A percentile compares a stretch with the other conserved stretches of the same genome.
Evolutionary conservation across 1,140 invertebrate genomes (phyloP).

Genomic region (Rhynchophorus ferrugineus): DNA sequence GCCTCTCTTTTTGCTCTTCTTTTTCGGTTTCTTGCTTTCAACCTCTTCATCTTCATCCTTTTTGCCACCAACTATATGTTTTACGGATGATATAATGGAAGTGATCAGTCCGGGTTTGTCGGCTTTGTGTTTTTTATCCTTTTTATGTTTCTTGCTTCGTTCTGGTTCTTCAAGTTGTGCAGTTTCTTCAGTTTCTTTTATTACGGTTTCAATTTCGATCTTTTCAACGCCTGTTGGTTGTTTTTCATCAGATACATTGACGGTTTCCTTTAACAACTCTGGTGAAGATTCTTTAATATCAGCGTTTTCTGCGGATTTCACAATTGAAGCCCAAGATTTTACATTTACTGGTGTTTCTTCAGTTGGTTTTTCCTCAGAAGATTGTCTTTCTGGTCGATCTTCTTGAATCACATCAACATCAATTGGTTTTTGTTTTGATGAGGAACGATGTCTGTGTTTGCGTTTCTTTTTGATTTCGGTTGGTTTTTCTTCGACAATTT

Average conservation of each 20-base stretch:
- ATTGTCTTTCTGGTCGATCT: no score
- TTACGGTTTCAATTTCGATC: no score
- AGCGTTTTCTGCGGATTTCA: constrained; percentile 5
- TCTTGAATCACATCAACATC: no score
- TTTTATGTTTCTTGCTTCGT: constrained; percentile 19
- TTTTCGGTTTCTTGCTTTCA: constrained; percentile 10
- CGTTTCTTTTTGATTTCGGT: no score
- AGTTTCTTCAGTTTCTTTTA: constrained; percentile 5
- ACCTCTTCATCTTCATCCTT: constrained; percentile 15
- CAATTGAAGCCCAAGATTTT: constrained; percentile 27
- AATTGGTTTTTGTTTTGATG: no score
- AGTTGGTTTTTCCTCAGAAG: no score
- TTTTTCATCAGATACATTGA: no score
- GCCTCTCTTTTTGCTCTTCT: constrained; percentile 19
- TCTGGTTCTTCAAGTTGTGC: neutral
- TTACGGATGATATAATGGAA: constrained; percentile 32
- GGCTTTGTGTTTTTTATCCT: constrained; percentile 22
- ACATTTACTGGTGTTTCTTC: neutral
- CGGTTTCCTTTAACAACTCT: constrained; percentile 12
- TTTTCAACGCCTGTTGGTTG: no score
- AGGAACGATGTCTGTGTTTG: no score
- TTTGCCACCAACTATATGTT: constrained; percentile 26
- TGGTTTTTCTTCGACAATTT: no score
- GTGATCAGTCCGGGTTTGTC: constrained; percentile 25
- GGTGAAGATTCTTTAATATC: neutral